Evolutionary conservation across 1,140 invertebrate genomes (phyloP), one percentile per base, ranked within the genome.

Genomic region (Sarcophaga bullata): DNA sequence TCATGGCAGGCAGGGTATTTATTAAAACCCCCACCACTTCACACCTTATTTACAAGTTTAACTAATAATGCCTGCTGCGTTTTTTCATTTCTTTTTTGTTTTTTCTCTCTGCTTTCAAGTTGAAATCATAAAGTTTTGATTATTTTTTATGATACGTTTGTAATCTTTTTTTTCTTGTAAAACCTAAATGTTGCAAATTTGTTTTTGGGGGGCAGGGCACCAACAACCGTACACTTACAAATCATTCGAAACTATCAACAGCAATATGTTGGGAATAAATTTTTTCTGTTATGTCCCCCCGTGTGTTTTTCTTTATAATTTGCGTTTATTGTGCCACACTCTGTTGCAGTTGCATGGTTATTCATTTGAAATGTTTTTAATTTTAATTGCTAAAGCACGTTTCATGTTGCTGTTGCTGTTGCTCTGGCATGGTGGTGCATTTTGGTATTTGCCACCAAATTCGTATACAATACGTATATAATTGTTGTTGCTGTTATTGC

Each of bases 301-400:
- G 1, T 37, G 25, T 37, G 4, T 37, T 37, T 37, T 37, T 37
- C 25, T 37, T 37, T 37, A 37, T 37, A 37, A 37, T 37, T 68
- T 25, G 62, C n/a, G 10, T 17, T 68, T n/a, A 19, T 17, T 17
- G 54, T 62, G 62, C 62, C 62, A 25, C 62, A 19, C 17, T 68
- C n/a, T 25, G 62, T 68, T n/a, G 62, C n/a, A 19, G 8, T 52
- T 52, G 25, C 25, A 37, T 52, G 17, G 48, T 50, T 50, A 78
- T 78, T 78, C 48, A 78, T 78, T 48, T 78, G 8, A 78, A 78
- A 78, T 72, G 75, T 25, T 17, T 78, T 78, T 78, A 52, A 78
- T 78, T 78, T 78, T 78, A 78, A 78, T 78, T 78, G 75, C 75
- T 17, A 78, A 49, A 78, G 75, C 75, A 78, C 75, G 75, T 78